Percentiles rank a stretch among this genome's conserved stretches.
Conservation (phyloP, 2,113 vertebrate species). For the Otus sunia region DNA sequence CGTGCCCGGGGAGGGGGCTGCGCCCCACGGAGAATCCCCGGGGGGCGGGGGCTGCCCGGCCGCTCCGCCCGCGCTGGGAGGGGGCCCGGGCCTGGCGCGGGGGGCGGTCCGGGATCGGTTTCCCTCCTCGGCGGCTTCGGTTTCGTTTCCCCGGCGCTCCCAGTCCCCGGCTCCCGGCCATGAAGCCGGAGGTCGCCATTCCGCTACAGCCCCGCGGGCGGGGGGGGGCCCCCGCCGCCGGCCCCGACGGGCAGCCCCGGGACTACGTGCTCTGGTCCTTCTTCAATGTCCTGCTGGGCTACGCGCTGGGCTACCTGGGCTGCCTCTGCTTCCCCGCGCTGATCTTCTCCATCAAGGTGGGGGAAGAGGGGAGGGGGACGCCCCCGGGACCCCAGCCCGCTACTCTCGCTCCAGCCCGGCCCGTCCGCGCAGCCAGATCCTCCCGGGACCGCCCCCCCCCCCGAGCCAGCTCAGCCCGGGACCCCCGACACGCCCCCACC, state of each 20-base stretch:
- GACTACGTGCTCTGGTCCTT: neutral
- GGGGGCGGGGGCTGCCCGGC: neutral
- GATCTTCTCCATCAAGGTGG: neutral
- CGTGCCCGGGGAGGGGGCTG: neutral
- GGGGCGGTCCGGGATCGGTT: no score
- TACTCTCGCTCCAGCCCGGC: neutral
- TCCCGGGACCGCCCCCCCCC: neutral
- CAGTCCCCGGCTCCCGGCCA: neutral
- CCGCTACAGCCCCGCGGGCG: neutral
- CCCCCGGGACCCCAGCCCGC: neutral
- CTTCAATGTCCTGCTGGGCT: neutral
- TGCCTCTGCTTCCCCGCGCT: neutral
- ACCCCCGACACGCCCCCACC: neutral
- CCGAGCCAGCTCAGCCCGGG: no score
- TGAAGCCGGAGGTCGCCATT: neutral
- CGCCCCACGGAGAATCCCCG: no score
- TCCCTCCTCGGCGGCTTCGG: no score
- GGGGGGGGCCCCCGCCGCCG: neutral
- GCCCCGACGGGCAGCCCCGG: neutral
- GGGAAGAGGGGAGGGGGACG: neutral
- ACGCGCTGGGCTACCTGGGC: neutral
- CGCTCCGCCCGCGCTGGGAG: neutral
- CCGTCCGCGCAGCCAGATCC: neutral
- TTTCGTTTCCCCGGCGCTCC: no score
- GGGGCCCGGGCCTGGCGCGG: no score